Conservation (phyloP, 2,888 invertebrate genomes). For the Clivina fossor region DNA sequence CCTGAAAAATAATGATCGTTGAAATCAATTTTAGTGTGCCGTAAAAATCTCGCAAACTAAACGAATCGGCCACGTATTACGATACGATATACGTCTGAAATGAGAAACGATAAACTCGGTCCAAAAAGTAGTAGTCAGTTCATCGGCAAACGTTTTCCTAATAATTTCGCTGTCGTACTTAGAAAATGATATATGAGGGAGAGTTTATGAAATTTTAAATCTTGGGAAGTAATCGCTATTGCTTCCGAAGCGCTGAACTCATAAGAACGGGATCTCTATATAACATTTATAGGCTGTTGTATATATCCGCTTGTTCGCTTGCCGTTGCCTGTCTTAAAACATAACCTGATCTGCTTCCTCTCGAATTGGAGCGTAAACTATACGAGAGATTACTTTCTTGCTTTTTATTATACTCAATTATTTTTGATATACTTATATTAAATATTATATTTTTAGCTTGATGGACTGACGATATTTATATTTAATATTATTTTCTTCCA, state of each 20-base stretch:
- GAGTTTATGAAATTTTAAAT: conserved; percentile 33
- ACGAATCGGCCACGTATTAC: conserved; percentile 16
- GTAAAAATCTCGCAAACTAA: conserved; percentile 14
- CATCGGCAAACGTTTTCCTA: conserved; percentile 17
- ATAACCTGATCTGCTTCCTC: too few species aligned
- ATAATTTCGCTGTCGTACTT: conserved; percentile 31
- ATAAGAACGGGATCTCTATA: conserved; percentile 31
- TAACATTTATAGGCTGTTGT: conserved; percentile 32
- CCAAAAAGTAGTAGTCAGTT: conserved; percentile 10
- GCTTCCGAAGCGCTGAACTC: conserved; percentile 24
- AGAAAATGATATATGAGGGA: conserved; percentile 29
- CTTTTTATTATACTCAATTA: too few species aligned
- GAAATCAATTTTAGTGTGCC: conserved; percentile 23
- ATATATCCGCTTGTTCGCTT: not conserved
- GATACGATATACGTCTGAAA: conserved; percentile 22
- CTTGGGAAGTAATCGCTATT: conserved; percentile 33
- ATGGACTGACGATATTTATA: too few species aligned
- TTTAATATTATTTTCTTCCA: too few species aligned
- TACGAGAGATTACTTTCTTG: too few species aligned
- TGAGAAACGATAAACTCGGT: conserved; percentile 16
- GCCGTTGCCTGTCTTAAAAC: not conserved
- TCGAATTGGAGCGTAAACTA: too few species aligned
- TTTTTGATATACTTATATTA: too few species aligned
- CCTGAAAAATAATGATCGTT: conserved; percentile 24
- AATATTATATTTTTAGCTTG: too few species aligned